phyloP scores from a whole-genome alignment of 2,888 invertebrate species.

The Hirtodrosophila cameraria region DNA sequence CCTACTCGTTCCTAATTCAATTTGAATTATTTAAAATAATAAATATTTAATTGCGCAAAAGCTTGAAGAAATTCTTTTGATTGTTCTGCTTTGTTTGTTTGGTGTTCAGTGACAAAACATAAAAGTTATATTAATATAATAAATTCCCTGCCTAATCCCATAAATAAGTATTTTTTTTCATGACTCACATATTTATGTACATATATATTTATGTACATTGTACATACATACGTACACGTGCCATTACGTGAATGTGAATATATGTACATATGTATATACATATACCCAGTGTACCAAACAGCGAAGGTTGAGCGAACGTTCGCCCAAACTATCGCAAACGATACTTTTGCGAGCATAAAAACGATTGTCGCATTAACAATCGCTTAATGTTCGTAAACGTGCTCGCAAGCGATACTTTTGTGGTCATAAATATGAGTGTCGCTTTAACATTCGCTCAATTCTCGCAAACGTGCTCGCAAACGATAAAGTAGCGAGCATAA shows the following conservation, averaged over 20 bases:
- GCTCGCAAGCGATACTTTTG: too few relatives aligned
- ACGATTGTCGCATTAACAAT: too few relatives aligned
- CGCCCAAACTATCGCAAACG: too few relatives aligned
- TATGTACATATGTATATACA: conserved; percentile 18
- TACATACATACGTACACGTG: conserved; percentile 27
- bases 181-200: conserved; percentile 8
- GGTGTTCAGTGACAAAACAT: conserved; percentile 16
- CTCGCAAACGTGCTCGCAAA: too few relatives aligned
- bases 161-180: conserved; percentile 42
- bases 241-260: conserved; percentile 14
- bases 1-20: conserved; percentile 1
- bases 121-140: conserved; percentile 31
- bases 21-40: conserved; percentile 1
- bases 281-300: conserved; percentile 24
- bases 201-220: neutral
- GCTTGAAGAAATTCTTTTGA: conserved; percentile 1
- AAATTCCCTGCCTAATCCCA: conserved; percentile 52
- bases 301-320: too few relatives aligned
- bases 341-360: too few relatives aligned
- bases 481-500: too few relatives aligned
- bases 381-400: too few relatives aligned
- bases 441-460: too few relatives aligned
- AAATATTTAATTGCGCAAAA: conserved; percentile 2
- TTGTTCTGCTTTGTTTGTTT: conserved; percentile 3
- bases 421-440: too few relatives aligned